Evolutionary conservation across 2,797 vertebrate genomes (phyloP).

Genomic region (Sebastes nivosus): DNA sequence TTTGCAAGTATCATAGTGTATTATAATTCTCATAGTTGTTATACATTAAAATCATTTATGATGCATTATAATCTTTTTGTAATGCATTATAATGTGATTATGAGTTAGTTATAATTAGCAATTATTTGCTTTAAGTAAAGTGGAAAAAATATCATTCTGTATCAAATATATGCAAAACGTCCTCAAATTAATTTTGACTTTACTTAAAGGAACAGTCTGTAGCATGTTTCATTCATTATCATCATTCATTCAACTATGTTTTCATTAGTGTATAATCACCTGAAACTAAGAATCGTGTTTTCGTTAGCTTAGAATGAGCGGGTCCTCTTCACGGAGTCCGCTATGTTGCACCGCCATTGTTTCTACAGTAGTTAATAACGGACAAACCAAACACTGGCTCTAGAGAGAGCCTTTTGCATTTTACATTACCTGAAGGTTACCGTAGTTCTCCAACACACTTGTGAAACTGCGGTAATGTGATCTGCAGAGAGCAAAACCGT

Average conservation of each 20-base stretch:
- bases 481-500: accelerated
- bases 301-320: neutral
- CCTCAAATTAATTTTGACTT: neutral
- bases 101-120: neutral
- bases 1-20: neutral
- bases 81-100: neutral
- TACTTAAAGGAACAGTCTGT: neutral
- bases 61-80: neutral
- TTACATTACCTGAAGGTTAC: no score
- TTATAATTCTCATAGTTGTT: neutral
- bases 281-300: no score
- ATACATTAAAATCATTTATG: neutral
- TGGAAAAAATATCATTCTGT: neutral
- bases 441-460: no score
- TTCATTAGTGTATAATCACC: no score
- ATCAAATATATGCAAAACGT: neutral
- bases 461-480: no score
- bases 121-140: neutral
- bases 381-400: neutral
- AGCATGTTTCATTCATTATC: no score
- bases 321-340: neutral
- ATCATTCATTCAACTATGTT: no score
- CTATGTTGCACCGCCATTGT: neutral
- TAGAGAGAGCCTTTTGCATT: neutral
- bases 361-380: neutral